Evolutionary conservation across 2,113 vertebrate species (phyloP).

Genomic region (Odontesthes bonariensis): DNA sequence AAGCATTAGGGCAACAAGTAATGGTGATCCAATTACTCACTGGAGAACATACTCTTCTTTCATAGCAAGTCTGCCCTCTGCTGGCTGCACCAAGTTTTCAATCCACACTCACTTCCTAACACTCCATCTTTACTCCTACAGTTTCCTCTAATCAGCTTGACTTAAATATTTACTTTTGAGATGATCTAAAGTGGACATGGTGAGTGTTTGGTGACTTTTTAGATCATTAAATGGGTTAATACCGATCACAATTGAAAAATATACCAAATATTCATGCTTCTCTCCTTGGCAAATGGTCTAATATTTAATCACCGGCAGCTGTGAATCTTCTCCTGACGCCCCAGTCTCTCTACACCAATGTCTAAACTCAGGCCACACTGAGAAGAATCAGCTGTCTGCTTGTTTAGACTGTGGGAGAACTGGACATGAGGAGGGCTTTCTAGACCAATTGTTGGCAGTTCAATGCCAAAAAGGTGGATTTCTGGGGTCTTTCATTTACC

Average conservation of each 20-base stretch:
- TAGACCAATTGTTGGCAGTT: background rate
- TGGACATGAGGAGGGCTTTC: conserved; percentile 30
- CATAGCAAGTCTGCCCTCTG: conserved; percentile 72
- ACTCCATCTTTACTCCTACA: background rate
- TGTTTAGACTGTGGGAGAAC: conserved; percentile 52
- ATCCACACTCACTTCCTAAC: background rate
- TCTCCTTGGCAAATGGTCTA: background rate
- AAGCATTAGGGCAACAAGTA: conserved; percentile 33
- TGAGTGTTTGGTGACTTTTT: background rate
- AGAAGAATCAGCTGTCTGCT: conserved; percentile 57
- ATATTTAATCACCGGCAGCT: conserved; percentile 47
- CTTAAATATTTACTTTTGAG: background rate
- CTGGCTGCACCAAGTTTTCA: conserved; percentile 38
- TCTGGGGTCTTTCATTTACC: background rate
- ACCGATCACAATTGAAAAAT: too few species aligned
- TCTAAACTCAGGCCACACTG: conserved; percentile 52
- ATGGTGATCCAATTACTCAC: conserved; percentile 30
- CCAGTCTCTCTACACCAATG: background rate
- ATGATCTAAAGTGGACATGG: background rate
- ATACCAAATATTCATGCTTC: background rate
- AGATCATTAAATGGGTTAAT: too few species aligned
- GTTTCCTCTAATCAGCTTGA: background rate
- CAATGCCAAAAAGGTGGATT: background rate
- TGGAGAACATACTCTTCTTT: conserved; percentile 14
- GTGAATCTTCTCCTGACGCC: conserved; percentile 49